Base-by-base conservation (phyloP, 2,888 invertebrate species). In the Caenorhabditis macrosperma region DNA sequence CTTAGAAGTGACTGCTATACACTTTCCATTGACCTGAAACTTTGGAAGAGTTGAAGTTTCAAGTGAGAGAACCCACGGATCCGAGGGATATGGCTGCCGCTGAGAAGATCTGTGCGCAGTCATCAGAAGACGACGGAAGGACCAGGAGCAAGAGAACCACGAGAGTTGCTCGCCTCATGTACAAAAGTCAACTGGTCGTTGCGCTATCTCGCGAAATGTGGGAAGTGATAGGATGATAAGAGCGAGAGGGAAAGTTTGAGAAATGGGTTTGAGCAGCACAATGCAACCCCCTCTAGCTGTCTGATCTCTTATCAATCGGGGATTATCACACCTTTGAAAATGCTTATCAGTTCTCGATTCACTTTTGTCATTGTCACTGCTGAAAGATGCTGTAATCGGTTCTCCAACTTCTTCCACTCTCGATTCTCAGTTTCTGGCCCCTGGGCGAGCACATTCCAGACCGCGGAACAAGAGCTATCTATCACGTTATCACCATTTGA, bases 21-120 rank as follows among this genome's bases (percentile, higher is more conserved):
- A 74, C 41, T 74, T 74, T 38, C 74, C 74, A 24, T 66, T 59
- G 12, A 74, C 30, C 74, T 74, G 22, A 28, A 63, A 61, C 4
- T 12, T n/a, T 20, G n/a, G 1, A 55, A 12, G n/a, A 4, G 1
- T 5, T 15, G 2, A 54, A 33, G 15, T 12, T 55, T 55, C n/a
- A n/a, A n/a, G n/a, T n/a, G n/a, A n/a, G n/a, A n/a, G 26, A n/a
- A 26, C 52, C 28, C 28, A 52, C 52, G 10, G 9, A 52, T 3
- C 28, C 52, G 5, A 52, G n/a, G 2, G 17, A 22, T 20, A 3
- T 33, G 30, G 17, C 22, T 3, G 50, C 22, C 10, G 52, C 26
- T n/a, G 28, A 28, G 28, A n/a, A 52, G 24, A 48, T 41, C 17
- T 46, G 28, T n/a, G 28, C 1, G 52, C 28, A 28, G n/a, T 52